phyloP scores from a whole-genome alignment of 2,888 invertebrate genomes.

The Synanthedon andrenaeformis region DNA sequence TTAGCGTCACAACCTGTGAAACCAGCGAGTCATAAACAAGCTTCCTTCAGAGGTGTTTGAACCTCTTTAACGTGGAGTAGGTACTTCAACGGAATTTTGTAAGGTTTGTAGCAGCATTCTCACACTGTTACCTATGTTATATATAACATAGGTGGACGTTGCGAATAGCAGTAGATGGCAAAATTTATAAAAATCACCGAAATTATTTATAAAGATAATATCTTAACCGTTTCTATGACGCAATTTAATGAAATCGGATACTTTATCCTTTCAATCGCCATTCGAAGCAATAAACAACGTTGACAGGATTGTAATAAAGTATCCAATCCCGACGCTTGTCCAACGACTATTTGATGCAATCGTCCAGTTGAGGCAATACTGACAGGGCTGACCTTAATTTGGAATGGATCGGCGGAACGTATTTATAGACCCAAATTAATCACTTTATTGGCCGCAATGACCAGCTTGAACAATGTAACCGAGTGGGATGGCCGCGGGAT shows the following conservation, averaged over 20 bases:
- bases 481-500: slow-evolving; percentile 35
- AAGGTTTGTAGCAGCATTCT: too few relatives aligned
- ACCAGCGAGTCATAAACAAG: too few relatives aligned
- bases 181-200: too few relatives aligned
- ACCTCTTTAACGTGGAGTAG: too few relatives aligned
- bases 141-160: too few relatives aligned
- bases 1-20: too few relatives aligned
- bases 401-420: slow-evolving; percentile 51
- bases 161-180: too few relatives aligned
- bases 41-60: too few relatives aligned
- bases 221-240: background rate
- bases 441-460: slow-evolving; percentile 58
- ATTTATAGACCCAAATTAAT: slow-evolving; percentile 54
- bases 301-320: slow-evolving; percentile 18
- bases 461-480: slow-evolving; percentile 29
- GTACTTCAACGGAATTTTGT: too few relatives aligned
- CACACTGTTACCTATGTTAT: too few relatives aligned
- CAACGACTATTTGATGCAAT: slow-evolving; percentile 23
- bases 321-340: slow-evolving; percentile 28
- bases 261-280: background rate
- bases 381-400: slow-evolving; percentile 43
- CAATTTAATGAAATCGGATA: background rate
- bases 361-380: slow-evolving; percentile 8
- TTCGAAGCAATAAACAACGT: background rate
- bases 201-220: too few relatives aligned